Conservation (phyloP, 2,888 invertebrate species). For the Eristalinus aeneus region DNA sequence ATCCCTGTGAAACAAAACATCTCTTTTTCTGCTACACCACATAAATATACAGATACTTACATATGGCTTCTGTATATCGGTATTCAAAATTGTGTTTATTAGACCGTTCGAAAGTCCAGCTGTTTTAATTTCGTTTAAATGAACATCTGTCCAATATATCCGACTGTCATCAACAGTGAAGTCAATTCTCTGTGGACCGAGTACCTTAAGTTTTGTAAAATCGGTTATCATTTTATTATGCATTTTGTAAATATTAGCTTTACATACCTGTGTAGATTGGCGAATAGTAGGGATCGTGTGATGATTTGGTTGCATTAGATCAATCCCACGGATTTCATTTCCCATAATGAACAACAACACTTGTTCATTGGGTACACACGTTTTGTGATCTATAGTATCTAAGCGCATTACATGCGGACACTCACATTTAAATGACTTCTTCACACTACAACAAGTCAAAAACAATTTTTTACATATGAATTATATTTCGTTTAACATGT, state of each 20-base stretch:
- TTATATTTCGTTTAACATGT: background rate
- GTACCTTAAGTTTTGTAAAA: slow-evolving; percentile 81
- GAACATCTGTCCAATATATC: slow-evolving; percentile 90
- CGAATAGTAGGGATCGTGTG: slow-evolving; percentile 92
- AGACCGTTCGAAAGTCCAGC: slow-evolving; percentile 86
- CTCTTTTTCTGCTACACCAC: background rate
- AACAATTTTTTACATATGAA: background rate
- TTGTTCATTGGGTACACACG: slow-evolving; percentile 86
- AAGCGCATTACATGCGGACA: slow-evolving; percentile 94
- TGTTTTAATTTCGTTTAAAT: slow-evolving; percentile 88
- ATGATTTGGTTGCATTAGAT: slow-evolving; percentile 87
- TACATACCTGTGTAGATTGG: slow-evolving; percentile 77
- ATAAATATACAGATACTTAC: slow-evolving; percentile 39
- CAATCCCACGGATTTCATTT: slow-evolving; percentile 91
- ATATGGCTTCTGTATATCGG: slow-evolving; percentile 82
- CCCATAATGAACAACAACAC: slow-evolving; percentile 89
- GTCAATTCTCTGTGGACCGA: slow-evolving; percentile 87
- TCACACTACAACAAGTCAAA: slow-evolving; percentile 79
- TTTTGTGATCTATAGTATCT: slow-evolving; percentile 83
- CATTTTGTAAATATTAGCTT: background rate
- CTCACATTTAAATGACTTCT: slow-evolving; percentile 86
- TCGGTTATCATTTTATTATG: background rate
- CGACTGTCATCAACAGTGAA: slow-evolving; percentile 85
- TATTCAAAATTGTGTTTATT: slow-evolving; percentile 88
- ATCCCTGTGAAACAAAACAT: slow-evolving; percentile 80